Evolutionary conservation across 2,888 invertebrate genomes (phyloP).

Genomic region (Sialis lutaria): DNA sequence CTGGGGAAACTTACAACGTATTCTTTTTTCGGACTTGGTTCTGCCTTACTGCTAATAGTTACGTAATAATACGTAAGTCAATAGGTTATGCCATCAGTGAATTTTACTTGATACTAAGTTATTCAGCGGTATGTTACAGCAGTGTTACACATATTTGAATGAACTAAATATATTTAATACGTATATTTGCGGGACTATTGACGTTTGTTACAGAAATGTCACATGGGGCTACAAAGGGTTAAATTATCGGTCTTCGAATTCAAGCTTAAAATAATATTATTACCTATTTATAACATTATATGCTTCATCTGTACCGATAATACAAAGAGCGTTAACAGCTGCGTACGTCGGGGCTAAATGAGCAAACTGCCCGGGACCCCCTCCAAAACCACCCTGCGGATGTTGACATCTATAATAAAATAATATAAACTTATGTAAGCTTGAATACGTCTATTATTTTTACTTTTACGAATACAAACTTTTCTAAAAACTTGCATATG

Average conservation of each 20-base stretch:
- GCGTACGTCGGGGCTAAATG: slow-evolving; percentile 97
- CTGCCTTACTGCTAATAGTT: too few relatives aligned
- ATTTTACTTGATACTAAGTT: slow-evolving; percentile 3
- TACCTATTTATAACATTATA: slow-evolving; percentile 73
- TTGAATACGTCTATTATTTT: too few relatives aligned
- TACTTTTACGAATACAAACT: slow-evolving; percentile 21
- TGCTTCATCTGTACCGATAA: slow-evolving; percentile 65
- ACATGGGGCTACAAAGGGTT: too few relatives aligned
- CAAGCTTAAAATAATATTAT: slow-evolving; percentile 3
- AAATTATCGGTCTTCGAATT: background rate
- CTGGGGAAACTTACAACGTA: too few relatives aligned
- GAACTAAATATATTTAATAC: background rate
- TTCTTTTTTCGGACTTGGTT: too few relatives aligned
- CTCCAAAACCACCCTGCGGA: slow-evolving; percentile 75
- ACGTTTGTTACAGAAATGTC: too few relatives aligned
- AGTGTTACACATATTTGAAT: too few relatives aligned
- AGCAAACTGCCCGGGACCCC: slow-evolving; percentile 82
- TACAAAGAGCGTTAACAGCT: slow-evolving; percentile 82
- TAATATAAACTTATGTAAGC: too few relatives aligned
- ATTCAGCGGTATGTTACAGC: too few relatives aligned
- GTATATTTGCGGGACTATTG: too few relatives aligned
- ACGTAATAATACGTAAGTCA: too few relatives aligned
- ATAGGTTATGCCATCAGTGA: slow-evolving; percentile 9
- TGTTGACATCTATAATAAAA: slow-evolving; percentile 44
- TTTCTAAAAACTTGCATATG: slow-evolving; percentile 39